phyloP scores from a whole-genome alignment of 2,888 invertebrate genomes.

The Clunio marinus region DNA sequence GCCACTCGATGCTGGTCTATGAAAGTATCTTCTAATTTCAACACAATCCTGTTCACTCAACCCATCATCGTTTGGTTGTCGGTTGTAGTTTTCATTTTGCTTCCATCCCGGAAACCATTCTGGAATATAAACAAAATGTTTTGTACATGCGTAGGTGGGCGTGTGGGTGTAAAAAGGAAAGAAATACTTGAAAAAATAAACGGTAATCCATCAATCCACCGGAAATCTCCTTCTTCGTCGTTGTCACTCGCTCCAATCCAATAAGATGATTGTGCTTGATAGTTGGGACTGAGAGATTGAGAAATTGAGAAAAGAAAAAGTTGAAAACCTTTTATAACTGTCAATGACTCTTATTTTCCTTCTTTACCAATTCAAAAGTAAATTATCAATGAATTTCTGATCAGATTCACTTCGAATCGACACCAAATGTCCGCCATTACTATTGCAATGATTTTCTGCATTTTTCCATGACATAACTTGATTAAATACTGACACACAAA shows the following conservation, averaged over 20 bases:
- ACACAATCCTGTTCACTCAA: conserved; percentile 77
- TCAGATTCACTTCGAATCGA: conserved; percentile 62
- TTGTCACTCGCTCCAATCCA: conserved; percentile 80
- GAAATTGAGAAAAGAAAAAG: too few species aligned
- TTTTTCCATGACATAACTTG: conserved; percentile 60
- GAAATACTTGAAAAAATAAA: conserved; percentile 74
- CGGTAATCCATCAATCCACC: conserved; percentile 71
- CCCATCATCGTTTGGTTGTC: conserved; percentile 79
- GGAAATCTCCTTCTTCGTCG: conserved; percentile 72
- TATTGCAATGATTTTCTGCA: conserved; percentile 63
- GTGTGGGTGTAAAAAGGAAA: too few species aligned
- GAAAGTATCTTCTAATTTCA: conserved; percentile 66
- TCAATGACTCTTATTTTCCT: too few species aligned
- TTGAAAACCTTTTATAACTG: not conserved
- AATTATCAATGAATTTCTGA: conserved; percentile 60
- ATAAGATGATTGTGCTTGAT: conserved; percentile 65
- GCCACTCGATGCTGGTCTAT: conserved; percentile 45
- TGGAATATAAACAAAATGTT: conserved; percentile 50
- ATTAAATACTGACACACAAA: conserved; percentile 62
- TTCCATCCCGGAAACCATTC: conserved; percentile 83
- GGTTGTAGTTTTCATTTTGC: conserved; percentile 60
- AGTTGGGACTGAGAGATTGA: conserved; percentile 61
- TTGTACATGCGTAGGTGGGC: too few species aligned
- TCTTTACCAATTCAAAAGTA: conserved; percentile 62
- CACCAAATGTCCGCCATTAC: conserved; percentile 63